Conservation (phyloP, 2,113 vertebrate genomes). For the Pachycephala philippinensis region DNA sequence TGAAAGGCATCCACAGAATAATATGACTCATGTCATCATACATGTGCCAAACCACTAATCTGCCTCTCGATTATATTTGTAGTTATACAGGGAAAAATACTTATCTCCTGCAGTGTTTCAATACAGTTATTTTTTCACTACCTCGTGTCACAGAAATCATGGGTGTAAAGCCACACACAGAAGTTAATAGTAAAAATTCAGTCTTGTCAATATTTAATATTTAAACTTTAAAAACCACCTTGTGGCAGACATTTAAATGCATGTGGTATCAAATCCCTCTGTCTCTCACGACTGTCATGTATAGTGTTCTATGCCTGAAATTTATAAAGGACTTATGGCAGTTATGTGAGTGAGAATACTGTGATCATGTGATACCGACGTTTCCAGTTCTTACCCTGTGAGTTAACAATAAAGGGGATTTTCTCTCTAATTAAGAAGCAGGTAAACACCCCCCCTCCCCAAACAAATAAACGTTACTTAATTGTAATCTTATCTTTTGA, state of each 20-base stretch:
- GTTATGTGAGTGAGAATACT: not conserved
- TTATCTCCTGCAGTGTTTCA: not conserved
- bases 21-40: not conserved
- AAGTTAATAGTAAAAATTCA: not conserved
- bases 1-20: not conserved
- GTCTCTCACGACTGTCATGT: not conserved
- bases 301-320: not conserved
- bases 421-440: not conserved
- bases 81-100: not conserved
- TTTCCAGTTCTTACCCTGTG: not conserved
- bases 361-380: not conserved
- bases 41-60: not conserved
- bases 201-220: not conserved
- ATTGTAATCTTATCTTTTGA: not conserved
- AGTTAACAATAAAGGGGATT: not conserved
- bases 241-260: not conserved
- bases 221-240: not conserved
- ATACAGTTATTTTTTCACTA: not conserved
- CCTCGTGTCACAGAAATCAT: not conserved
- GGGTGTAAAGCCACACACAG: not conserved
- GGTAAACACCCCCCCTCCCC: not conserved
- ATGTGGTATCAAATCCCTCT: not conserved
- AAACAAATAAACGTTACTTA: not conserved
- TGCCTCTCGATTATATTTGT: not conserved
- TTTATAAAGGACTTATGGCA: not conserved